Percentiles rank a stretch among this genome's conserved stretches.
phyloP scores from a whole-genome alignment of 1,140 invertebrate genomes.

The Hetaerina americana region DNA sequence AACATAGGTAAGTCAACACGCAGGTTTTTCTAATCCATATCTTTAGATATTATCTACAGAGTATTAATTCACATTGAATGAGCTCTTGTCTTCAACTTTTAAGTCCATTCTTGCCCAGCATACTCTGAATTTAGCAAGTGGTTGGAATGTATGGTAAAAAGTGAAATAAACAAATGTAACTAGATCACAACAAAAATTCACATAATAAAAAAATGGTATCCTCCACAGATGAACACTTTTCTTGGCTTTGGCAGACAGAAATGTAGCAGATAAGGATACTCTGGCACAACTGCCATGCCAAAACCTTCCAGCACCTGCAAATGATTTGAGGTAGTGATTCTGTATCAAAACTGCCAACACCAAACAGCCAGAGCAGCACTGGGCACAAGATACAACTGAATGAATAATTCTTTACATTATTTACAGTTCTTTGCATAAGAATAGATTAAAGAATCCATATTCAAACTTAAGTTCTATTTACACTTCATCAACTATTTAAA shows the following conservation, averaged over 20 bases:
- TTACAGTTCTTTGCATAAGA: neutral
- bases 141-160: neutral
- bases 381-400: neutral
- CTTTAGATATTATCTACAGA: no score
- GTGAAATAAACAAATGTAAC: neutral
- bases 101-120: neutral
- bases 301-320: neutral
- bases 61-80: neutral
- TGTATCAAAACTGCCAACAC: neutral
- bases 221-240: neutral
- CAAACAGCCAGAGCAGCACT: neutral
- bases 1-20: neutral
- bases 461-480: neutral
- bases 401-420: neutral
- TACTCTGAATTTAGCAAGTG: neutral
- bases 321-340: neutral
- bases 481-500: neutral
- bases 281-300: neutral
- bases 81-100: no score
- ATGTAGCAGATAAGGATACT: neutral
- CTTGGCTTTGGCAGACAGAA: neutral
- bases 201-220: neutral
- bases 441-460: neutral
- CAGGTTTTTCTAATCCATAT: neutral
- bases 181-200: neutral